Evolutionary conservation across 2,113 vertebrate genomes (phyloP).

Genomic region (Coptodon bakossiorum): DNA sequence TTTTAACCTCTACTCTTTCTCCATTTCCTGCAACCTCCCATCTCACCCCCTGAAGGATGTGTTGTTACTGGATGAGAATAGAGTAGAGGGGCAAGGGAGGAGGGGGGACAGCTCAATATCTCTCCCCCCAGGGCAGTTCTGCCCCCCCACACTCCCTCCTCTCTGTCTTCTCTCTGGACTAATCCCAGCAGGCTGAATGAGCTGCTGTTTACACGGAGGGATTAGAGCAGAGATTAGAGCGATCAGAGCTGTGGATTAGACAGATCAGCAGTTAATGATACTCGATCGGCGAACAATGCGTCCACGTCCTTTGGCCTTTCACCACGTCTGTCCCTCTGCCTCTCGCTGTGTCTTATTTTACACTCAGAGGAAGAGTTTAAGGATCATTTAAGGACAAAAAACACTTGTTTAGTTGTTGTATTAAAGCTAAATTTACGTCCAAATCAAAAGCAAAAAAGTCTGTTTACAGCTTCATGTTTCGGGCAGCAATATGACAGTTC

Average conservation of each 20-base stretch:
- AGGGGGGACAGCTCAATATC: constrained; percentile 8
- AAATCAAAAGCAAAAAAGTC: neutral
- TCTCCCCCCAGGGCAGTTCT: constrained; percentile 58
- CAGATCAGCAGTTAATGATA: constrained; percentile 49
- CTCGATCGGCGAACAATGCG: constrained; percentile 25
- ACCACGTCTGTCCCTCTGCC: neutral
- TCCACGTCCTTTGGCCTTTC: neutral
- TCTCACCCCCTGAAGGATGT: neutral
- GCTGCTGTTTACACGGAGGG: constrained; percentile 83
- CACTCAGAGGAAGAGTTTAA: neutral
- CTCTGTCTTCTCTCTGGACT: constrained; percentile 52
- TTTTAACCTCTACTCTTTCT: neutral
- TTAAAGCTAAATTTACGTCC: neutral
- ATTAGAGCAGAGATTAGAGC: constrained; percentile 85
- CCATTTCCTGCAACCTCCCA: neutral
- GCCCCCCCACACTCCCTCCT: neutral
- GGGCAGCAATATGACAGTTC: neutral
- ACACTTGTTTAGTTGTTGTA: neutral
- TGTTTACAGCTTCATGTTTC: neutral
- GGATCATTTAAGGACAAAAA: neutral
- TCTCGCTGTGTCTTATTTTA: constrained; percentile 32
- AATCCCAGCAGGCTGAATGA: constrained; percentile 83
- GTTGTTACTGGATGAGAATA: neutral
- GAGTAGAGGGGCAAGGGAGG: neutral
- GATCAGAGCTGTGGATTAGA: constrained; percentile 78